Evolutionary conservation across 2,888 invertebrate species (phyloP), one percentile per base, ranked within the genome.

Genomic region (Strigamia maritima): DNA sequence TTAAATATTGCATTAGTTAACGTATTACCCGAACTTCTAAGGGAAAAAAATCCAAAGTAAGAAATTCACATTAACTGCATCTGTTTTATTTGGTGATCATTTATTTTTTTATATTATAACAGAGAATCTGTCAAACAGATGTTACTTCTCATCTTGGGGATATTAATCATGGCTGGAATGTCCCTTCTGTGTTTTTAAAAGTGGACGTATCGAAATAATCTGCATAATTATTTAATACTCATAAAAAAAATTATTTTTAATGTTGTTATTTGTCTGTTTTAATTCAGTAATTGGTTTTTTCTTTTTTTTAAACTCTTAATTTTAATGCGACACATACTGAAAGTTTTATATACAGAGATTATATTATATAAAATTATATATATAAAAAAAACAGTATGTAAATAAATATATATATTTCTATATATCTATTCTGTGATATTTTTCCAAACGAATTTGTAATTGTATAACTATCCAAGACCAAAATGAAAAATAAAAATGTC

Each of bases 1-100:
- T 90, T 99, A 24, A 97, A 98, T 88, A 98, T 99, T 83, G 95
- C 97, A 1, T 88, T 98, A 82, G 97, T 97, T 38, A 96, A 97
- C 77, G 94, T 77, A 24, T 54, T 77, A 28, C 77, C 77, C 10
- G 77, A 77, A 28, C 54, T 77, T 7, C 44, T 77, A n/a, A 77
- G 44, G 44, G 77, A 77, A 44, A 77, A n/a, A 54, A 77, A 77
- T 77, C 24, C 77, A 77, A 77, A 12, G 77, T 77, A 77, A 77
- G 38, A 19, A 24, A 2, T 2, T 38, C 8, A 7, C 4, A 1
- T n/a, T 75, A 31, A n/a, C n/a, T n/a, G 7, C 10, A 10, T 35
- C 35, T 35, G 35, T 10, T 75, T 16, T 26, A 70, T 26, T 28
- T 16, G 4, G 22, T 12, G 4, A 44, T 75, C 3, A 75, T 19